Base-by-base conservation (phyloP, 2,888 invertebrate species). In the Nineta flava region DNA sequence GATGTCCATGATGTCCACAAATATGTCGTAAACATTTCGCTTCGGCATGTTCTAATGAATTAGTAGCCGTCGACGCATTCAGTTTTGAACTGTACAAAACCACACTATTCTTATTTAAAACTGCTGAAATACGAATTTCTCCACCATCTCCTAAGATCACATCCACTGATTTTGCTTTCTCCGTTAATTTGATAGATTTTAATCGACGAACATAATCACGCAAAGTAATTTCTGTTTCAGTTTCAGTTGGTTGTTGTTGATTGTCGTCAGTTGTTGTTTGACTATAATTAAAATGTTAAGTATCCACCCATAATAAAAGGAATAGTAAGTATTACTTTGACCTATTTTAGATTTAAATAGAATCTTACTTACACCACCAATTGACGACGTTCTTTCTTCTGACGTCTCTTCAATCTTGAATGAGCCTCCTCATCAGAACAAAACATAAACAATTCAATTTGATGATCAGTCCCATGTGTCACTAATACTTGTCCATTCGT, bases 361-460 rank as follows among this genome's bases (percentile, higher is more conserved):
- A 3, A 19, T 19, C 2, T 5, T n/a, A 26, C 7, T 6, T 26
- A 7, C 26, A 26, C 26, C 32, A 7, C 32, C 13, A 41, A 62
- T 64, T 77, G 79, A 57, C 75, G 80, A 57, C 70, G 75, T 62
- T 77, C 75, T 65, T 88, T 94, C 59, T 84, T 87, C 45, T 84
- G 63, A 38, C 92, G 74, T 66, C 93, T 94, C 26, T 76, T 72
- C 59, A 83, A 70, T 53, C 83, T 77, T 21, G 70, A 67, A 53
- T 76, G 74, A 0, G 86, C 79, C 59, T 91, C 87, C 10, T 83
- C 81, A 16, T 85, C 79, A 0, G 80, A 68, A 58, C 85, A 79
- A 57, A 97, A 81, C 41, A 79, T 72, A 62, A 91, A 96, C 49
- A 90, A 66, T 68, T 97, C 96, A 13, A 96, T 68, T 19, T 76